These are phyloP conservation scores for Tinea trinotella DNA, from an alignment of 2,888 invertebrate genomes.

Conservation along the genomic window DNA sequence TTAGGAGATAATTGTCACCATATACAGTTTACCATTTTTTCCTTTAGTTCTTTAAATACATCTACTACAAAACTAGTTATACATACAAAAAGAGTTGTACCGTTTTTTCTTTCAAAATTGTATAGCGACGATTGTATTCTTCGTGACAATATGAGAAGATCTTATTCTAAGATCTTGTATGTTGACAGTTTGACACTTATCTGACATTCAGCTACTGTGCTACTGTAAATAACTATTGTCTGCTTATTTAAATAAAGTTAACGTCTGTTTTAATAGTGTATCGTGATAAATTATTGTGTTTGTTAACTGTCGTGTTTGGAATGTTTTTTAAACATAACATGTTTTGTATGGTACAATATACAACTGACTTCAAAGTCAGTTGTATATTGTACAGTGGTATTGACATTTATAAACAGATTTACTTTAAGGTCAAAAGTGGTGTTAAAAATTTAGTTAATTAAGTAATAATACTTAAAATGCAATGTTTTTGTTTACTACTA, in stretches of 20 bases:
- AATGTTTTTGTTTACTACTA: too few relatives aligned
- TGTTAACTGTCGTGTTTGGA: background rate
- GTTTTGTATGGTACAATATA: too few relatives aligned
- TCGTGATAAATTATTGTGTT: background rate
- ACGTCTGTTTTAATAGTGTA: constrained; percentile 8
- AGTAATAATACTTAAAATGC: too few relatives aligned
- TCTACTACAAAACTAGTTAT: background rate
- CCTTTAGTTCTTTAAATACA: too few relatives aligned
- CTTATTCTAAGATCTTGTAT: constrained; percentile 9
- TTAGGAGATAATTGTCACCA: too few relatives aligned
- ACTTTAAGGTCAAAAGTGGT: too few relatives aligned
- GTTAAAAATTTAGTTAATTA: too few relatives aligned
- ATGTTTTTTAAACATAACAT: too few relatives aligned
- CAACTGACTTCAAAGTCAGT: too few relatives aligned
- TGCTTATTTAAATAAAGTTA: background rate
- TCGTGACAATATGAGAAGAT: constrained; percentile 16
- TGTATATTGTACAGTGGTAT: too few relatives aligned
- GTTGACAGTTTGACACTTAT: constrained; percentile 17
- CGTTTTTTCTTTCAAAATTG: background rate
- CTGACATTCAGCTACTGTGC: constrained; percentile 15
- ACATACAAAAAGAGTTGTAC: background rate
- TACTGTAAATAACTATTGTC: constrained; percentile 13
- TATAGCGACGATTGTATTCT: background rate
- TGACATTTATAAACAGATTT: too few relatives aligned
- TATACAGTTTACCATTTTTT: too few relatives aligned